Evolutionary conservation across 2,797 vertebrate species (phyloP).

Genomic region (Semotilus atromaculatus): DNA sequence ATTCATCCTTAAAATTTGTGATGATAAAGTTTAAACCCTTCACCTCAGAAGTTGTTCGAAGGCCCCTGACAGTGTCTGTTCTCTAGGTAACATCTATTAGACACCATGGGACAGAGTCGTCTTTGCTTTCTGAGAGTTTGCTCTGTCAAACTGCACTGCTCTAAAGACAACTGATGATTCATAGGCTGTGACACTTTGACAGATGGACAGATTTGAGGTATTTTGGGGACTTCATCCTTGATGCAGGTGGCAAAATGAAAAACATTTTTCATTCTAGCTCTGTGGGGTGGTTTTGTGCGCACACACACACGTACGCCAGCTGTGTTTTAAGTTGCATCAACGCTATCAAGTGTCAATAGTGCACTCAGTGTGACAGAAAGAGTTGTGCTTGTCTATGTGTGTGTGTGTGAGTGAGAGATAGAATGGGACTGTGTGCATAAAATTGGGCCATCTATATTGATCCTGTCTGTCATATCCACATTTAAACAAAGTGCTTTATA

Average conservation of each 20-base stretch:
- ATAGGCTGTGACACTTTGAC: slow-evolving; percentile 83
- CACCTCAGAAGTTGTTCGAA: slow-evolving; percentile 46
- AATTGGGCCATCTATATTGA: slow-evolving; percentile 20
- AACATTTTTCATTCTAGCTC: slow-evolving; percentile 59
- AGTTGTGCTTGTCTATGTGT: slow-evolving; percentile 32
- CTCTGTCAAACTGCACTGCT: slow-evolving; percentile 52
- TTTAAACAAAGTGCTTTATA: slow-evolving; percentile 45
- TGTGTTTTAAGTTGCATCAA: slow-evolving; percentile 27
- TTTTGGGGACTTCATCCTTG: slow-evolving; percentile 76
- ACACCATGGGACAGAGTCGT: slow-evolving; percentile 19
- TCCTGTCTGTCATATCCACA: slow-evolving; percentile 47
- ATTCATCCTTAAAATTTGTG: slow-evolving; percentile 11
- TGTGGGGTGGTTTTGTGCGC: slow-evolving; percentile 10
- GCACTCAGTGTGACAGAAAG: slow-evolving; percentile 37
- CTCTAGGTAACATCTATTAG: slow-evolving; percentile 47
- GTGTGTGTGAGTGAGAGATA: not conserved
- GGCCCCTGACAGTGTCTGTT: slow-evolving; percentile 46
- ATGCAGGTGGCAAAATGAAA: slow-evolving; percentile 60
- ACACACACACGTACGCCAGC: slow-evolving; percentile 43
- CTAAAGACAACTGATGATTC: slow-evolving; percentile 75
- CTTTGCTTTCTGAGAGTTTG: slow-evolving; percentile 50
- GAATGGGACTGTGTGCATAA: slow-evolving; percentile 20
- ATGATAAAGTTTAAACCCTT: slow-evolving; percentile 17
- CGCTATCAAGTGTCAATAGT: slow-evolving; percentile 31
- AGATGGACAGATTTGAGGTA: slow-evolving; percentile 83